Evolutionary conservation across 2,888 invertebrate genomes (phyloP).

Genomic region (Antheraea yamamai): DNA sequence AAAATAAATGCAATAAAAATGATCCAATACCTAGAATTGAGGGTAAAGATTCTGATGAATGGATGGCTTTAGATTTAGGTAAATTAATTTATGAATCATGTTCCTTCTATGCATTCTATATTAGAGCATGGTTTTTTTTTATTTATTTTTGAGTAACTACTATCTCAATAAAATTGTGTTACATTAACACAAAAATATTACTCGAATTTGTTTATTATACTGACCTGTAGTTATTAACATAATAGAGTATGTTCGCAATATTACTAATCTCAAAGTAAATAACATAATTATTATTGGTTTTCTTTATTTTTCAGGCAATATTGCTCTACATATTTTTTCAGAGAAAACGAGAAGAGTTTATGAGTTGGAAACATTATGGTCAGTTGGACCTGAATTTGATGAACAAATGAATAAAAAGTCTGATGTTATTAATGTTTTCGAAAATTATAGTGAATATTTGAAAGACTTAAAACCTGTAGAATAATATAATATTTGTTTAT

Average conservation of each 20-base stretch:
- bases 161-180: too few species aligned
- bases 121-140: too few species aligned
- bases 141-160: background rate
- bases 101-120: background rate
- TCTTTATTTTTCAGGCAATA: constrained; percentile 87
- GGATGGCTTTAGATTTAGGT: constrained; percentile 96
- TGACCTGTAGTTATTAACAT: too few species aligned
- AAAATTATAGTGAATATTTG: constrained; percentile 85
- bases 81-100: constrained; percentile 28
- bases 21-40: constrained; percentile 90
- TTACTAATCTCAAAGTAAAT: too few species aligned
- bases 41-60: constrained; percentile 88
- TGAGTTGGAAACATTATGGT: constrained; percentile 96
- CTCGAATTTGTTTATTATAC: too few species aligned
- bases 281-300: background rate
- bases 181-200: too few species aligned
- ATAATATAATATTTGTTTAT: constrained; percentile 32
- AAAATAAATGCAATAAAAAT: constrained; percentile 83
- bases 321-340: constrained; percentile 94
- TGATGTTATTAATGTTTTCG: constrained; percentile 84
- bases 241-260: too few species aligned
- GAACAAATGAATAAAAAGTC: constrained; percentile 84
- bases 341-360: constrained; percentile 86
- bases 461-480: constrained; percentile 84
- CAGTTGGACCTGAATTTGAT: constrained; percentile 92